Evolutionary conservation across 2,113 vertebrate genomes (phyloP), one percentile per base, ranked within the genome.

Genomic region (Turdus rufiventris): DNA sequence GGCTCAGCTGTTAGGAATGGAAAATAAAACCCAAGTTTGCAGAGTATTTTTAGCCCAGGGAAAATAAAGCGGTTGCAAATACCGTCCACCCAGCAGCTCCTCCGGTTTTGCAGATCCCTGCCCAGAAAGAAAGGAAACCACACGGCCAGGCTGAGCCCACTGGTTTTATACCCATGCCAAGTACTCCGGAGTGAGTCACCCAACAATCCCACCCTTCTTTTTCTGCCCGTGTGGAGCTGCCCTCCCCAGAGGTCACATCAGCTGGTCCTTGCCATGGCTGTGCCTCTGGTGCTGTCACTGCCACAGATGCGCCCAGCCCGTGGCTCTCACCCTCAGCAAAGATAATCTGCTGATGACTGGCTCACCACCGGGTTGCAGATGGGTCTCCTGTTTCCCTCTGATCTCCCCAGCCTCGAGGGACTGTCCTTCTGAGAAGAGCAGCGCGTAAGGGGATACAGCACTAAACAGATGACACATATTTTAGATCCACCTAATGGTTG

Each of bases 1-100:
- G 91, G 84, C 91, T 97, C 97, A 97, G 96, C 96, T 97, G 97
- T 96, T 87, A 79, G 74, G 87, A 94, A 91, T 82, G 96, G 91
- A 97, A 97, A 97, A 95, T 95, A 96, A 95, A 96, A 95, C 93
- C 92, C 26, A 85, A 81, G 81, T 90, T 96, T 95, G 90, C 71
- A 16, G 93, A 68, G 90, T 94, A 91, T 94, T 95, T 96, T 97
- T 96, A 97, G 85, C 92, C 51, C 62, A 92, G 89, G 57, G 89
- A 95, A 97, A 97, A 96, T 89, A 94, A 89, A 95, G 88, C 3
- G 0, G 73, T 88, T 90, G 73, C 81, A 93, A 81, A 96, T 70
- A 62, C 75, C 29, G 0, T 73, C 92, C 65, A 48, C 83, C 76
- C 96, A 89, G 66, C 83, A 68, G 58, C 92, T 92, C 70, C 93